Evolutionary conservation across 2,888 invertebrate genomes (phyloP), one percentile per base, ranked within the genome.

Genomic region (Slavum lentiscoides): DNA sequence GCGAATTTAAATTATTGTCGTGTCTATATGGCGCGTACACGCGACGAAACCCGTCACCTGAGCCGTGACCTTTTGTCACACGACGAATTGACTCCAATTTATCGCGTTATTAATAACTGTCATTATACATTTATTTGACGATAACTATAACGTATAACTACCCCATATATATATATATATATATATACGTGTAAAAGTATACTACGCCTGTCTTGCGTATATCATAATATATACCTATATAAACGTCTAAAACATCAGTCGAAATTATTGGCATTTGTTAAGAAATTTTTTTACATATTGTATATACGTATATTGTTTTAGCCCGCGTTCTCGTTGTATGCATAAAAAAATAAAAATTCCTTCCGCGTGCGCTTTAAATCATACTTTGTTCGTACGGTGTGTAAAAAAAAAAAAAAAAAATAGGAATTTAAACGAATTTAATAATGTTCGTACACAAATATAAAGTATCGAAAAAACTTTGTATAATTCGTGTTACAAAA

Each of bases 31-130:
- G 37, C 69, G n/a, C 4, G 55, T 55, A 55, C 62, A 5, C 69
- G 55, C 23, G 30, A 67, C 58, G 23, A 39, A 19, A 23, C 62
- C 37, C 8, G 23, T 72, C 66, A 75, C 58, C 67, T 67, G 43
- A 43, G 37, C 58, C 66, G 23, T 43, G 66, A 75, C 55, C 74
- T 66, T 17, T 74, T 66, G 17, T 39, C 74, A 75, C 49, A 49
- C 49, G 49, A 49, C 13, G 11, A 49, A 75, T 75, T 75, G 58
- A 75, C 66, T 19, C n/a, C 23, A 75, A 75, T 75, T 75, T 19
- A 58, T 58, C 19, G 37, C 23, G 58, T 75, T 67, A 74, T 23
- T 70, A 39, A 15, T 37, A 58, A 74, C 64, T 59, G 49, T 62
- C 8, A 43, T 43, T 39, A 39, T 43, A 49, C 13, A 15, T 13